Evolutionary conservation across 2,888 invertebrate genomes (phyloP), one percentile per base, ranked within the genome.

Genomic region (Drosophila quinaria): DNA sequence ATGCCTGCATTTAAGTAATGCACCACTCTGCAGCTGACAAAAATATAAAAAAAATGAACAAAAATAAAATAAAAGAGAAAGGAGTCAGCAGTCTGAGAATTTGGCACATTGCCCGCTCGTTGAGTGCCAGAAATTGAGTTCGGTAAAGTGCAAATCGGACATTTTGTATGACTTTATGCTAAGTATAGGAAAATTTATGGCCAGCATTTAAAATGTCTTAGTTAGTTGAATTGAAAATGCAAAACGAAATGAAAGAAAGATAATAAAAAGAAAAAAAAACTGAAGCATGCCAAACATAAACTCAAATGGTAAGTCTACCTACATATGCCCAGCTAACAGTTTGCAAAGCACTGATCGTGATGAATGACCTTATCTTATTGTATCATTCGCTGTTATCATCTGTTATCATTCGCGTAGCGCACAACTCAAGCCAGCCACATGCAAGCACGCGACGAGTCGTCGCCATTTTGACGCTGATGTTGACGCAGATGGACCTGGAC

Each of bases 171-270:
- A 50, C 17, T 50, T 29, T 70, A 78, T 83, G 77, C 84, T 79
- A 81, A 87, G 81, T 79, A 87, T 63, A 58, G 63, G 59, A 52
- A 59, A 84, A 87, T 84, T 83, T 83, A 84, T 72, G 82, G 70
- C 50, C 61, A 65, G 66, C 74, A 68, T 77, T 80, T 63, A 70
- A 72, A 70, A 56, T 56, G 52, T 42, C 58, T 41, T 66, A 51
- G 63, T 78, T 72, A 50, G 65, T 70, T 54, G 55, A 67, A 60
- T 59, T 47, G 61, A 49, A 35, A 62, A 29, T 22, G 33, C 22
- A 22, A 39, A 61, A 49, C 15, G 46, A 46, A 29, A 60, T 37
- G 29, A 37, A 4, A 19, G 25, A 25, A 25, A 25, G 25, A 25
- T 25, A 0, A 8, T 15, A 44, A 29, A 42, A 35, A 3, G 2